Conservation (phyloP, 2,113 vertebrate species). For the Pteropus alecto region DNA sequence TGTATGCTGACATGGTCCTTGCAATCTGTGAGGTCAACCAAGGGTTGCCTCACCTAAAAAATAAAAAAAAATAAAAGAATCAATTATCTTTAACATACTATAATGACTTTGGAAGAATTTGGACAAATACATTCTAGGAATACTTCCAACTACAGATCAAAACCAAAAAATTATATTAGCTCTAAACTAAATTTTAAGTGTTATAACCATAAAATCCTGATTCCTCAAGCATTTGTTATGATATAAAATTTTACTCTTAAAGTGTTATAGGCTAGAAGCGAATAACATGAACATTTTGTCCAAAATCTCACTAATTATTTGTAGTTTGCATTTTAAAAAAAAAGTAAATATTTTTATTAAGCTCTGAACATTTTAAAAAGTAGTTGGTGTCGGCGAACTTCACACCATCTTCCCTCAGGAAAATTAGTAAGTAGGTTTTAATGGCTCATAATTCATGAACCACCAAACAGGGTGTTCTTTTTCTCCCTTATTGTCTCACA, state of each 20-base stretch:
- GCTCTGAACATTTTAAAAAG: not conserved
- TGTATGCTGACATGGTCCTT: too few relatives aligned
- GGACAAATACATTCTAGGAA: conserved; percentile 19
- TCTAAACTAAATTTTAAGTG: conserved; percentile 24
- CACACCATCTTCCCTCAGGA: not conserved
- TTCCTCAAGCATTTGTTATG: not conserved
- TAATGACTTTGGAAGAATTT: not conserved
- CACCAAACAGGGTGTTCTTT: not conserved
- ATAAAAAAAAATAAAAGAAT: not conserved
- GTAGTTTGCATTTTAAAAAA: not conserved
- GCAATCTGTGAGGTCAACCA: too few relatives aligned
- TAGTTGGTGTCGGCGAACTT: not conserved
- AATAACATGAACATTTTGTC: conserved; percentile 5
- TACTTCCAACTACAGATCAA: not conserved
- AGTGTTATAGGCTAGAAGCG: not conserved
- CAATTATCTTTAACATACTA: not conserved
- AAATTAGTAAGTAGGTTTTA: not conserved
- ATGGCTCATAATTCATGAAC: not conserved
- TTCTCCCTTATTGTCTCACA: not conserved
- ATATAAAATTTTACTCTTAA: not conserved
- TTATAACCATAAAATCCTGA: not conserved
- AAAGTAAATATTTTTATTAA: not conserved
- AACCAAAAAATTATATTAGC: not conserved
- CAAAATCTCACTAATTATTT: not conserved
- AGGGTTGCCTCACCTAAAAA: not conserved